Conservation (phyloP, 1,140 invertebrate genomes). For the Amphibalanus amphitrite region DNA sequence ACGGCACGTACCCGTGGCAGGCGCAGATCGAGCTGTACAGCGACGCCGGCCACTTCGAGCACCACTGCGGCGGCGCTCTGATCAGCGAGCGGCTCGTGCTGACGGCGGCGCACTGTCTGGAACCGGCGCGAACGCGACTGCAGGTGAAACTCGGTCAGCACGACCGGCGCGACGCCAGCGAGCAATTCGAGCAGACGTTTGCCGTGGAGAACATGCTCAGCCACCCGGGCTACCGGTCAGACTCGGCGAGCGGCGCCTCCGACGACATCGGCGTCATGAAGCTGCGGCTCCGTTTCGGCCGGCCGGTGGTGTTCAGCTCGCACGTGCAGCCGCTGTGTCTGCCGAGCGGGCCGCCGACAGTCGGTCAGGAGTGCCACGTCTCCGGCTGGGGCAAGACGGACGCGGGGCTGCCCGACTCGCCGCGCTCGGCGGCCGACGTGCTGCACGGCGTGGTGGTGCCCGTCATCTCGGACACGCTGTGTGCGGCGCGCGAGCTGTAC, state of each 20-base stretch:
- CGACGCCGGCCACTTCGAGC: neutral
- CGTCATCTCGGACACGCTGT: constrained; percentile 30
- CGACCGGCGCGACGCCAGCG: neutral
- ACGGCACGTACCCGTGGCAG: constrained; percentile 17
- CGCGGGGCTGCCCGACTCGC: neutral
- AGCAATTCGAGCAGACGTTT: neutral
- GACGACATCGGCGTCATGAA: neutral
- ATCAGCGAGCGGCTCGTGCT: constrained; percentile 74
- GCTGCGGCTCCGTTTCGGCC: neutral
- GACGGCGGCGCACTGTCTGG: constrained; percentile 61
- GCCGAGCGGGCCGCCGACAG: too few species aligned
- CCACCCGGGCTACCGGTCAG: neutral
- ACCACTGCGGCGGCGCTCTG: constrained; percentile 57
- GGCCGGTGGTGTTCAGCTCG: neutral
- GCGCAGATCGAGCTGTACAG: constrained; percentile 8
- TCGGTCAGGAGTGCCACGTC: constrained; percentile 4
- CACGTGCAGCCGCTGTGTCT: neutral
- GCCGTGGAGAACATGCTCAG: neutral
- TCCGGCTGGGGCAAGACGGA: constrained; percentile 6
- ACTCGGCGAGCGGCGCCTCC: constrained; percentile 17
- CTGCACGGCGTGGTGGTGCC: constrained; percentile 35
- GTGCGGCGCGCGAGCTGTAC: constrained; percentile 31
- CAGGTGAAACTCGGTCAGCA: neutral
- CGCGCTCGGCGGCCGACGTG: neutral
- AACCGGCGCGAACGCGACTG: constrained; percentile 40